Evolutionary conservation across 2,113 vertebrate species (phyloP).

Genomic region (Aleadryas rufinucha): DNA sequence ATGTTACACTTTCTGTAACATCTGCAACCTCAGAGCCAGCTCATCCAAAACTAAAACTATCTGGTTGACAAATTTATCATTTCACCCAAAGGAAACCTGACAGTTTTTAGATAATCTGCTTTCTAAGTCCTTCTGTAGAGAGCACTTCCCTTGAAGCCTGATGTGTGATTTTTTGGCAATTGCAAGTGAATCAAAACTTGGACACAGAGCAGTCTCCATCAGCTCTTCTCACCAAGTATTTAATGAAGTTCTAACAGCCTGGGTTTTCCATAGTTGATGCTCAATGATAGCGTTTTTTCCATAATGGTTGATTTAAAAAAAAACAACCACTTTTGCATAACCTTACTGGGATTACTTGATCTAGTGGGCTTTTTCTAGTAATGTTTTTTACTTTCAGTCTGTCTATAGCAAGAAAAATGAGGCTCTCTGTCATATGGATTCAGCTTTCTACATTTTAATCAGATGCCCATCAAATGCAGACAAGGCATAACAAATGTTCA

Average conservation of each 20-base stretch:
- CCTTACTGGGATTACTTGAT: not conserved
- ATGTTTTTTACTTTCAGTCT: not conserved
- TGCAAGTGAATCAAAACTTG: not conserved
- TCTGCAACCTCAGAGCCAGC: not conserved
- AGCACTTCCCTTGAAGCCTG: not conserved
- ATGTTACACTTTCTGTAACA: not conserved
- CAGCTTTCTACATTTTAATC: constrained; percentile 1
- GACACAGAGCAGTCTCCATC: not conserved
- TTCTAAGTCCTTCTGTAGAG: not conserved
- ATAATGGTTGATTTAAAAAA: not conserved
- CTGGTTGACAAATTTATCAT: not conserved
- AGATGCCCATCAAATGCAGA: not conserved
- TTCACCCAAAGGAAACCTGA: not conserved
- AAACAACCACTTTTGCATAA: not conserved
- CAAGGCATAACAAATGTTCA: not conserved
- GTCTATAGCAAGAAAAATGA: not conserved
- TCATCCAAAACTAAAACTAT: not conserved
- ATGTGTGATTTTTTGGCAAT: rapidly evolving
- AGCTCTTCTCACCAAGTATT: not conserved
- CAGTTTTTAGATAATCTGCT: not conserved
- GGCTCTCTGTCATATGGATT: not conserved
- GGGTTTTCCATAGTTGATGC: not conserved
- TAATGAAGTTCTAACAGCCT: not conserved
- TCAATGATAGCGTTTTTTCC: not conserved
- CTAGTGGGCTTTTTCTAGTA: not conserved